Conservation (phyloP, 2,888 invertebrate genomes). For the Drosophila siamana region DNA sequence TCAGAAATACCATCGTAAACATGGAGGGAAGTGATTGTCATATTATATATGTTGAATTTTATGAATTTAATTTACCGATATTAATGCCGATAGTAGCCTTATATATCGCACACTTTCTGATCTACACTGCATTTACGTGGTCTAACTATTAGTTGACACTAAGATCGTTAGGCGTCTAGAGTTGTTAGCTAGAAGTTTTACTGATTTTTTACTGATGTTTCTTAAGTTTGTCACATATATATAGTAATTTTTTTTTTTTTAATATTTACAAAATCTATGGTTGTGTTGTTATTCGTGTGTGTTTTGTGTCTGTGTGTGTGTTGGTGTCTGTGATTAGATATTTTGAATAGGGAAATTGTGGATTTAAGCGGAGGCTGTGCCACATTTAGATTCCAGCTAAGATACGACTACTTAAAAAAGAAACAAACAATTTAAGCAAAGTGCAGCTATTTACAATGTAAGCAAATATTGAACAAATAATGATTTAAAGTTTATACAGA, state of each 20-base stretch:
- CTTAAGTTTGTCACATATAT: constrained; percentile 31
- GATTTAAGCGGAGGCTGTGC: constrained; percentile 46
- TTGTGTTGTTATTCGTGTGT: constrained; percentile 35
- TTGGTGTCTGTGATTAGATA: constrained; percentile 16
- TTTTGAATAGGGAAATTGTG: constrained; percentile 34
- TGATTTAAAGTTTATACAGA: constrained; percentile 6
- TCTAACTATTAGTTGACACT: constrained; percentile 55
- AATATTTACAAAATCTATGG: constrained; percentile 62
- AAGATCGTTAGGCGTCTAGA: constrained; percentile 52
- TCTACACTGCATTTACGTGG: constrained; percentile 46
- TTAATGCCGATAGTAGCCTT: background rate
- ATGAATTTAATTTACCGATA: background rate
- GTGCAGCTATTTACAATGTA: constrained; percentile 39
- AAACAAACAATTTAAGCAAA: constrained; percentile 32
- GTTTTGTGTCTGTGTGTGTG: constrained; percentile 35
- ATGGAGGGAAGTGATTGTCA: too few relatives aligned
- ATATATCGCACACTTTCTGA: background rate
- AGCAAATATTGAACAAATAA: constrained; percentile 15
- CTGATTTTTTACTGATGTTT: constrained; percentile 67
- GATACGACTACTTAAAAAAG: constrained; percentile 17
- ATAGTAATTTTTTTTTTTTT: constrained; percentile 27
- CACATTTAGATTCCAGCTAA: constrained; percentile 39
- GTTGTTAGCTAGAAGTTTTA: constrained; percentile 61
- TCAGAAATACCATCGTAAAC: background rate
- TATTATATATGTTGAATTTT: too few relatives aligned